Evolutionary conservation across 2,113 vertebrate species (phyloP).

Genomic region (Nesoenas mayeri): DNA sequence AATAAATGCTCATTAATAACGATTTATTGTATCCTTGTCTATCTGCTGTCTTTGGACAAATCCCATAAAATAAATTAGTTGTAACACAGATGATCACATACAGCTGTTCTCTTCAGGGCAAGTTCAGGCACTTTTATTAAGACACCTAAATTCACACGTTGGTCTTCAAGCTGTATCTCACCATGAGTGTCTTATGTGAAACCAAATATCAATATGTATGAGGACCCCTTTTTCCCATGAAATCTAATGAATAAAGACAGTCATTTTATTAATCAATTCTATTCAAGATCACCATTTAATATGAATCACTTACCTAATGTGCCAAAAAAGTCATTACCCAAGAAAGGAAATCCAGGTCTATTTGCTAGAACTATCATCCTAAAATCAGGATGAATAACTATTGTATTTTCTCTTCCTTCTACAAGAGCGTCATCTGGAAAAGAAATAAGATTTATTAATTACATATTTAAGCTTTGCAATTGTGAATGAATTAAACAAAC

Average conservation of each 20-base stretch:
- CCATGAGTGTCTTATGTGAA: not conserved
- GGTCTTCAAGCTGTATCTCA: not conserved
- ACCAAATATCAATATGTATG: not conserved
- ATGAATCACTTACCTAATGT: constrained; percentile 84
- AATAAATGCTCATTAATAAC: not conserved
- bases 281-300: not conserved
- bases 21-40: not conserved
- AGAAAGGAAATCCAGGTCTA: constrained; percentile 95
- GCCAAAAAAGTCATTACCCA: constrained; percentile 98
- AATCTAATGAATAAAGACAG: not conserved
- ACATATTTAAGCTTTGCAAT: not conserved
- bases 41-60: not conserved
- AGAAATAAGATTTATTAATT: constrained; percentile 14
- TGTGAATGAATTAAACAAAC: not conserved
- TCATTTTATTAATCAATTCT: not conserved
- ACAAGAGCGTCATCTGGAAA: constrained; percentile 78
- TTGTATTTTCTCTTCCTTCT: constrained; percentile 77
- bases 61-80: not conserved
- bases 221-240: not conserved
- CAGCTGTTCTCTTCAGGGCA: not conserved
- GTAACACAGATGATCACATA: not conserved
- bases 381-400: constrained; percentile 94
- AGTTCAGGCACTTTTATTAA: not conserved
- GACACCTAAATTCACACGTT: not conserved
- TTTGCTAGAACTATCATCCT: constrained; percentile 97